Evolutionary conservation across 2,113 vertebrate genomes (phyloP).

Genomic region (Brachypteracias leptosomus): DNA sequence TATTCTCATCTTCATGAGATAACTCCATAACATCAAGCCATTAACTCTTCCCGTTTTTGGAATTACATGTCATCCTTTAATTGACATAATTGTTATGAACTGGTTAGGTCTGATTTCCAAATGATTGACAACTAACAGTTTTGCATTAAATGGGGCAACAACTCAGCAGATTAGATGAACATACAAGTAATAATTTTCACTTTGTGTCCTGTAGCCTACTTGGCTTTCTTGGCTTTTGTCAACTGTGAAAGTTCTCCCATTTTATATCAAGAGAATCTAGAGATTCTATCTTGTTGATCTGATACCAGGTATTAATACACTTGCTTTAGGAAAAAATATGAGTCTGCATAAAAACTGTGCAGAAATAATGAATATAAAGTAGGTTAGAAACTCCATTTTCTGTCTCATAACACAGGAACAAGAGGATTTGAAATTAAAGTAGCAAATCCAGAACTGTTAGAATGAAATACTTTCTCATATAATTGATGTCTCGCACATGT

Average conservation of each 20-base stretch:
- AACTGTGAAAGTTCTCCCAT: background rate
- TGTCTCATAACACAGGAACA: background rate
- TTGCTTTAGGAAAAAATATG: background rate
- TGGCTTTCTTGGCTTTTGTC: background rate
- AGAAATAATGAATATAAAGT: background rate
- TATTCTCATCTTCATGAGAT: background rate
- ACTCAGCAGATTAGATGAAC: background rate
- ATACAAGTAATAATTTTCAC: background rate
- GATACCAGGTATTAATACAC: background rate
- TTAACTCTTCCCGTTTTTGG: background rate
- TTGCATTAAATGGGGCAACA: background rate
- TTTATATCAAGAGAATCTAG: background rate
- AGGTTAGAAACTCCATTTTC: background rate
- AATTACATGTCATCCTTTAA: background rate
- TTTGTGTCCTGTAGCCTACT: background rate
- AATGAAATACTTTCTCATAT: background rate
- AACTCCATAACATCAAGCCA: accelerated
- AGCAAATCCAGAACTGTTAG: background rate
- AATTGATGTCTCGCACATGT: background rate
- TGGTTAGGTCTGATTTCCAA: background rate
- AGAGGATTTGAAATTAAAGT: background rate
- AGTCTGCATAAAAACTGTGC: background rate
- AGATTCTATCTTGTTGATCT: background rate
- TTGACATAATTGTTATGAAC: background rate
- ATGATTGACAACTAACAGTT: background rate